These are phyloP conservation scores for Melitaea athalia DNA, from an alignment of 2,888 invertebrate genomes.

Conservation along the genomic window DNA sequence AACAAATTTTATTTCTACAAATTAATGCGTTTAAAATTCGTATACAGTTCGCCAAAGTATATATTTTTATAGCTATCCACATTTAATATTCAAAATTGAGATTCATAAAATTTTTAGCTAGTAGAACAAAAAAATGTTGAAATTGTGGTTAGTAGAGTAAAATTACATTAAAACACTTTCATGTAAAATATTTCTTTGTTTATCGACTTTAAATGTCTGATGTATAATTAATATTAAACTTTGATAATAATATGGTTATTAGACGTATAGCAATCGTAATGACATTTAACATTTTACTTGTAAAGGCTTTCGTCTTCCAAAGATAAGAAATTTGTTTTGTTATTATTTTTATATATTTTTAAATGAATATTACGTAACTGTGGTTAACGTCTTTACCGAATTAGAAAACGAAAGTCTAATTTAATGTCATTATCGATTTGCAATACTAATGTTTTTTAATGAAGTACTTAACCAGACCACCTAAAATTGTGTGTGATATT, in stretches of 20 bases:
- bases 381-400: constrained; percentile 38
- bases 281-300: constrained; percentile 18
- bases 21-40: constrained; percentile 56
- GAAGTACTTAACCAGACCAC: constrained; percentile 76
- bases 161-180: constrained; percentile 35
- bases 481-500: constrained; percentile 76
- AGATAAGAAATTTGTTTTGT: constrained; percentile 32
- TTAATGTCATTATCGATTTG: constrained; percentile 62
- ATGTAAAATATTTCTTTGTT: constrained; percentile 31
- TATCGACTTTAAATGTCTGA: constrained; percentile 35
- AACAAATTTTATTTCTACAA: constrained; percentile 61
- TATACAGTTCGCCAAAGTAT: constrained; percentile 76
- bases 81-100: constrained; percentile 74
- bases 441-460: constrained; percentile 54
- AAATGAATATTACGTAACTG: constrained; percentile 20
- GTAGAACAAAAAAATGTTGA: constrained; percentile 51
- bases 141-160: constrained; percentile 45
- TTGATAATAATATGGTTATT: constrained; percentile 59
- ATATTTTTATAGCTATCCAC: constrained; percentile 73
- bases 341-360: constrained; percentile 27
- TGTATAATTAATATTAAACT: constrained; percentile 42
- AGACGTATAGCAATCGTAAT: constrained; percentile 48
- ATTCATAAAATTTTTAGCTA: constrained; percentile 60
- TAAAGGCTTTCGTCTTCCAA: constrained; percentile 36
- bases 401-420: constrained; percentile 34